Evolutionary conservation across 2,797 vertebrate genomes (phyloP).

Genomic region (Tragopan temminckii): DNA sequence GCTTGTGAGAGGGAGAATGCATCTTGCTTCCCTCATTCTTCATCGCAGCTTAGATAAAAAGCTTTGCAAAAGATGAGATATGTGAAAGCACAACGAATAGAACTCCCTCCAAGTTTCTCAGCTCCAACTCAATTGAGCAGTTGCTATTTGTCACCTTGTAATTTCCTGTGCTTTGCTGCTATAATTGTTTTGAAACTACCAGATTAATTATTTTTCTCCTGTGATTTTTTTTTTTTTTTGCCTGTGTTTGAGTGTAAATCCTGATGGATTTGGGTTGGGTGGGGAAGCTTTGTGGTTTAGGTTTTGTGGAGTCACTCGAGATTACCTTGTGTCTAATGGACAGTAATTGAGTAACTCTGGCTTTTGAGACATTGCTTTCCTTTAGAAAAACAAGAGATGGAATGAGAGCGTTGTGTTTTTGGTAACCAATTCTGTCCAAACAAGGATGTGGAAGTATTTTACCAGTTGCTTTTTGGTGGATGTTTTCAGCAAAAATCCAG

Average conservation of each 20-base stretch:
- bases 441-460: slow-evolving; percentile 35
- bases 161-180: not conserved
- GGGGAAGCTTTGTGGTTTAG: not conserved
- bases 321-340: not conserved
- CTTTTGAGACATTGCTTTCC: not conserved
- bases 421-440: slow-evolving; percentile 2
- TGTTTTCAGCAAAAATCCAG: not conserved
- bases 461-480: not conserved
- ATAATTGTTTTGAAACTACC: not conserved
- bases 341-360: not conserved
- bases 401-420: not conserved
- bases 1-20: not conserved
- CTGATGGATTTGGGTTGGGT: not conserved
- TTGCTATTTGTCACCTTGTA: not conserved
- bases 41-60: not conserved
- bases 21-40: not conserved
- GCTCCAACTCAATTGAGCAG: not conserved
- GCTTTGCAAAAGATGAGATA: not conserved
- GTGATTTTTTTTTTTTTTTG: no score
- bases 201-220: not conserved
- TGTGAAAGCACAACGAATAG: not conserved
- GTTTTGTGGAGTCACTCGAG: not conserved
- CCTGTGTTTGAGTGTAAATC: not conserved
- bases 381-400: not conserved
- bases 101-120: not conserved